Conservation (phyloP, 2,888 invertebrate genomes). For the Eulithis testata region DNA sequence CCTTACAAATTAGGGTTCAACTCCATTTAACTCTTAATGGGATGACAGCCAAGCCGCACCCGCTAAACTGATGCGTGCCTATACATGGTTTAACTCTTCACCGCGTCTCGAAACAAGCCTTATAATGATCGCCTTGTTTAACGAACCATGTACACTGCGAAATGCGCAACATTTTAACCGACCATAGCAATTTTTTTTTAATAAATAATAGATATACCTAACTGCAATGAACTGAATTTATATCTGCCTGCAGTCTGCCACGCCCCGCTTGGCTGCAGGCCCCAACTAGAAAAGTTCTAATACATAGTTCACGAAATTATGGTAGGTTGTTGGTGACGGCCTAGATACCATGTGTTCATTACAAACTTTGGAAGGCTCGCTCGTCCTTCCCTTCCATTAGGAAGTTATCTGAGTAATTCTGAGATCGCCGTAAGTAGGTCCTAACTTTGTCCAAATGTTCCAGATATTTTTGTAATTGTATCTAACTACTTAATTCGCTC, state of each 20-base stretch:
- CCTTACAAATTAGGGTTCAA: conserved; percentile 36
- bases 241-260: conserved; percentile 44
- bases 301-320: conserved; percentile 48
- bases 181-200: conserved; percentile 39
- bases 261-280: conserved; percentile 47
- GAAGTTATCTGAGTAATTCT: conserved; percentile 45
- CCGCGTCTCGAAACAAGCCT: conserved; percentile 3
- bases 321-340: conserved; percentile 38
- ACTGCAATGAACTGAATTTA: conserved; percentile 51
- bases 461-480: conserved; percentile 39
- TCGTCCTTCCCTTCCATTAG: conserved; percentile 45
- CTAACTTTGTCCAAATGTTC: conserved; percentile 37
- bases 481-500: conserved; percentile 20
- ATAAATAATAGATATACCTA: conserved; percentile 48
- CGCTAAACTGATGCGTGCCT: conserved; percentile 8
- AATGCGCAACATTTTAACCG: conserved; percentile 2
- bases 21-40: conserved; percentile 22
- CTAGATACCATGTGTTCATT: conserved; percentile 47
- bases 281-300: conserved; percentile 45
- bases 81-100: conserved; percentile 7
- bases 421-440: conserved; percentile 42
- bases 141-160: conserved; percentile 4
- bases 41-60: conserved; percentile 1
- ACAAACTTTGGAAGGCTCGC: conserved; percentile 45
- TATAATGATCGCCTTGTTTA: conserved; percentile 10